phyloP scores from a whole-genome alignment of 2,113 vertebrate species.

The Urocitellus parryii region DNA sequence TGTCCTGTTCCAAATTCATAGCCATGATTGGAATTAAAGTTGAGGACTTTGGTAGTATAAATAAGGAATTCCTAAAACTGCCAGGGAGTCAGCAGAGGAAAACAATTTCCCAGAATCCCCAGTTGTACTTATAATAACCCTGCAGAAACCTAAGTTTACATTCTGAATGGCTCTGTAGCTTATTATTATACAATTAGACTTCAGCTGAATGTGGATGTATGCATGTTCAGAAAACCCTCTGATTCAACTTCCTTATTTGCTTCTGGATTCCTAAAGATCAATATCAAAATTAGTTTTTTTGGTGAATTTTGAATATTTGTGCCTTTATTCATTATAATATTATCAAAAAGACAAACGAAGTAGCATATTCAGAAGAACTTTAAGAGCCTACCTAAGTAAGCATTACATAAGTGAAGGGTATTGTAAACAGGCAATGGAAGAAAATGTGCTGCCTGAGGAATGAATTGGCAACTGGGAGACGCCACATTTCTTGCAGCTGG shows the following conservation, averaged over 20 bases:
- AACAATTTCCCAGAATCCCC: neutral
- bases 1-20: neutral
- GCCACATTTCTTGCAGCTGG: constrained; percentile 28
- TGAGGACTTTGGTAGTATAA: neutral
- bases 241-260: neutral
- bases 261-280: neutral
- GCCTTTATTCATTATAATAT: neutral
- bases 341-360: constrained; percentile 57
- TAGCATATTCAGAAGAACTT: constrained; percentile 31
- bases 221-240: neutral
- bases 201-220: neutral
- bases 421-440: neutral
- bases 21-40: neutral
- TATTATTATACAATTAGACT: neutral
- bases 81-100: neutral
- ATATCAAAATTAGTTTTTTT: constrained; percentile 13
- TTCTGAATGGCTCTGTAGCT: neutral
- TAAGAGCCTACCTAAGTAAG: neutral
- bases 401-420: neutral
- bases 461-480: constrained; percentile 34
- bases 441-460: constrained; percentile 29
- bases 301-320: neutral
- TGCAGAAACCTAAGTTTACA: neutral
- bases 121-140: neutral
- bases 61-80: neutral